These are phyloP conservation scores for Aplysia californica DNA, from an alignment of 1,140 invertebrate species.

Conservation along the genomic window DNA sequence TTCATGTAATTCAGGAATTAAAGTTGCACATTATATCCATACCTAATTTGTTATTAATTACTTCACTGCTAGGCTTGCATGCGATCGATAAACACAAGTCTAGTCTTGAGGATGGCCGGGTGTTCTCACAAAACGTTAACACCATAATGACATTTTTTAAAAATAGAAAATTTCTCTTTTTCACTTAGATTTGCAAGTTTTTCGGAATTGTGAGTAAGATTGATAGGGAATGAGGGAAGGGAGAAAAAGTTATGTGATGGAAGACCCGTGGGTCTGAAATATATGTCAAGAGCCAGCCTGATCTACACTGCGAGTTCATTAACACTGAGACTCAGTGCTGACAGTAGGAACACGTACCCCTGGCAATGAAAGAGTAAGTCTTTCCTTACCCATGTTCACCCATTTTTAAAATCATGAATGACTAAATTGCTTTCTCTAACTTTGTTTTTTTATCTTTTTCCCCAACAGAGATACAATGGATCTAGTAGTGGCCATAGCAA, in stretches of 20 bases:
- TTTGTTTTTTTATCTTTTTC: background rate
- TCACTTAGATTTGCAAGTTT: background rate
- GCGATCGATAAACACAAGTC: too few species aligned
- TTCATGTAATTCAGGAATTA: too few species aligned
- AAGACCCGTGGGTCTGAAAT: background rate
- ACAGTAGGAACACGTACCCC: background rate
- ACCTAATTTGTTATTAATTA: too few species aligned
- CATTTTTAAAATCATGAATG: background rate
- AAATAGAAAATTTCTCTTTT: background rate
- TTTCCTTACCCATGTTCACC: background rate
- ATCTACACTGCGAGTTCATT: background rate
- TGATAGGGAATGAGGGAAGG: background rate
- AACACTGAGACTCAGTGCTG: background rate
- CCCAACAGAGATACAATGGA: slow-evolving; percentile 68
- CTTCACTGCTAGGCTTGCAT: too few species aligned
- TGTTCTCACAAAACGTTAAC: too few species aligned
- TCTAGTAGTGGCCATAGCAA: slow-evolving; percentile 76
- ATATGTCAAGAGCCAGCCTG: background rate
- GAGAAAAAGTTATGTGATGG: background rate
- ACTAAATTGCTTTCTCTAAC: background rate
- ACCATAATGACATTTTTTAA: too few species aligned
- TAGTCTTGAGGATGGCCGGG: too few species aligned
- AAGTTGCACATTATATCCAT: too few species aligned
- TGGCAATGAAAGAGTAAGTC: background rate
- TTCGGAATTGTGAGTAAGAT: background rate